Conservation (phyloP, 2,797 vertebrate genomes). For the Xenopus petersii region DNA sequence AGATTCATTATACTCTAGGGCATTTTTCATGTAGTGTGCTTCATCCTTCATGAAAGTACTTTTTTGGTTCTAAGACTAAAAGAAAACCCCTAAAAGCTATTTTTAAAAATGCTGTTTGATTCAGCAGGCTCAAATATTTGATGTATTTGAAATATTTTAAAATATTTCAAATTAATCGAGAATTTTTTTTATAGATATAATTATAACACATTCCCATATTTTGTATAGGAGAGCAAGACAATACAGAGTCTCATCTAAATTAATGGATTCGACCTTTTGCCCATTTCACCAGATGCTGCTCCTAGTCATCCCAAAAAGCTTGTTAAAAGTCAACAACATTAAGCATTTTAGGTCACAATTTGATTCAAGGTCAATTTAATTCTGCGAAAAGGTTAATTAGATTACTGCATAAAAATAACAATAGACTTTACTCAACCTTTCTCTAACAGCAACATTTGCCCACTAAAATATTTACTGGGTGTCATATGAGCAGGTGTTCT, state of each 20-base stretch:
- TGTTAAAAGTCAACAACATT: slow-evolving; percentile 76
- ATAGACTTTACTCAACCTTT: slow-evolving; percentile 63
- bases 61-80: too few relatives aligned
- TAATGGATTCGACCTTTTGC: slow-evolving; percentile 77
- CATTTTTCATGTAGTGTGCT: too few relatives aligned
- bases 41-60: too few relatives aligned
- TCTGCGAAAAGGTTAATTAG: slow-evolving; percentile 79
- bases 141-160: slow-evolving; percentile 34
- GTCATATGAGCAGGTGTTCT: slow-evolving; percentile 45
- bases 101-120: background rate
- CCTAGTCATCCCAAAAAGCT: slow-evolving; percentile 69
- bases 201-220: slow-evolving; percentile 26
- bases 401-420: slow-evolving; percentile 73
- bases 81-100: background rate
- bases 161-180: background rate
- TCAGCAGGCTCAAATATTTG: slow-evolving; percentile 22
- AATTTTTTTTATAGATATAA: slow-evolving; percentile 30
- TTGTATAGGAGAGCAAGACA: slow-evolving; percentile 33
- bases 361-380: slow-evolving; percentile 77
- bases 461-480: slow-evolving; percentile 47
- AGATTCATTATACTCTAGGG: too few relatives aligned
- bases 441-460: slow-evolving; percentile 59
- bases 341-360: slow-evolving; percentile 71
- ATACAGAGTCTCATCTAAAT: slow-evolving; percentile 68
- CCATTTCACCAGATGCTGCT: slow-evolving; percentile 69